A percentile compares a stretch with the other conserved stretches of the same genome.
These are phyloP conservation scores for Imbricaverruca yamaguchii DNA, from an alignment of 2,888 invertebrate genomes.

Conservation along the genomic window DNA sequence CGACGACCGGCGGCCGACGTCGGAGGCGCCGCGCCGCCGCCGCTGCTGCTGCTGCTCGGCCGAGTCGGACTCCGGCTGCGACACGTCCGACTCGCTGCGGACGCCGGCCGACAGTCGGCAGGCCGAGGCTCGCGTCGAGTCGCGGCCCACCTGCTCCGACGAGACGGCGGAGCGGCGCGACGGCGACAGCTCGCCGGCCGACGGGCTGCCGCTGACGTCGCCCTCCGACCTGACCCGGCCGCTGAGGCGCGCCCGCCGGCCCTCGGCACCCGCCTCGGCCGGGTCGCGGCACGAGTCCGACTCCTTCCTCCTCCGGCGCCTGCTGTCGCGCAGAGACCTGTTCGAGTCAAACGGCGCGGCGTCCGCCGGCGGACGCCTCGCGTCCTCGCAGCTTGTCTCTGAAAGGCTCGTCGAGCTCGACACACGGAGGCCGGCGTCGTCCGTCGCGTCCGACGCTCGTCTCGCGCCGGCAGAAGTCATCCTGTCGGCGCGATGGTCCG, in stretches of 20 bases:
- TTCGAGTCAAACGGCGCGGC: not conserved
- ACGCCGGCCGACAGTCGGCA: constrained; percentile 31
- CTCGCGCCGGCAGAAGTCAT: not conserved
- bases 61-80: not conserved
- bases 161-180: constrained; percentile 28
- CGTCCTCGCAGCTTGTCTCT: no score
- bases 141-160: constrained; percentile 33
- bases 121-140: constrained; percentile 33
- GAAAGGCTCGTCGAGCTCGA: no score
- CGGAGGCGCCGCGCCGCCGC: not conserved
- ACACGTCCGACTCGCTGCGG: constrained; percentile 25
- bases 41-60: not conserved
- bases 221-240: constrained; percentile 24
- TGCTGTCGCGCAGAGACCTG: not conserved
- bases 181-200: constrained; percentile 1
- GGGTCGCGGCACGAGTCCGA: constrained; percentile 26
- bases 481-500: not conserved
- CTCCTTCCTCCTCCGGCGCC: constrained; percentile 7
- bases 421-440: no score
- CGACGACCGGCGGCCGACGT: not conserved
- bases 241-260: not conserved
- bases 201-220: constrained; percentile 30
- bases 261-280: constrained; percentile 23
- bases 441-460: no score
- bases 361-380: no score